Conservation (phyloP, 2,888 invertebrate species). For the Drosophila cognata region DNA sequence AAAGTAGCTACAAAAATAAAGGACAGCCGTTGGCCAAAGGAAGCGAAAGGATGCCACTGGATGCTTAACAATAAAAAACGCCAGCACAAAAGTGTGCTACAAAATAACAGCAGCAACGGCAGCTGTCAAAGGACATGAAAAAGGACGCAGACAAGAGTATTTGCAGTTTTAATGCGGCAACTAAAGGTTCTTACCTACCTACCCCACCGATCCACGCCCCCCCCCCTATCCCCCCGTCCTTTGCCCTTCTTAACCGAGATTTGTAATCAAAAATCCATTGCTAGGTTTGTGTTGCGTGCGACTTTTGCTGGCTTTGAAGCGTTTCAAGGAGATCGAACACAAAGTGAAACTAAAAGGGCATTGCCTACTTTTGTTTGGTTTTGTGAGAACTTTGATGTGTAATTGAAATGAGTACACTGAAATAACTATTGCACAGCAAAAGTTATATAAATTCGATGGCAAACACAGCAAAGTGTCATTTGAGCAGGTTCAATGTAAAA, state of each 20-base stretch:
- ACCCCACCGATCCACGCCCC: background rate
- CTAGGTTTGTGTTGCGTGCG: background rate
- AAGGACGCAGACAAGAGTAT: slow-evolving; percentile 27
- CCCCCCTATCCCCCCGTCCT: no score
- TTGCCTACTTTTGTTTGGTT: background rate
- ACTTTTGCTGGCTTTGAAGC: slow-evolving; percentile 20
- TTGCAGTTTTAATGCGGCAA: slow-evolving; percentile 47
- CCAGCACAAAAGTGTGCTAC: slow-evolving; percentile 31
- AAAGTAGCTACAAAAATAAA: slow-evolving; percentile 10
- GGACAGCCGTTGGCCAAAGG: slow-evolving; percentile 18
- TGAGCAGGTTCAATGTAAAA: background rate
- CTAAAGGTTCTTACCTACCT: slow-evolving; percentile 28
- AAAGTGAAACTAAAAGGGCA: background rate
- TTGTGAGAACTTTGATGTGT: background rate
- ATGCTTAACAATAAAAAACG: slow-evolving; percentile 21
- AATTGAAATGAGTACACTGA: background rate
- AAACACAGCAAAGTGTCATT: background rate
- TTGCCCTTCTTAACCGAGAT: background rate
- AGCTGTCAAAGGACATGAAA: slow-evolving; percentile 27
- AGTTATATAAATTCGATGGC: background rate
- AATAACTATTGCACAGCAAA: background rate
- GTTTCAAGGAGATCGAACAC: slow-evolving; percentile 16
- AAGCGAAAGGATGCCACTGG: slow-evolving; percentile 11
- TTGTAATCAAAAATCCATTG: slow-evolving; percentile 32
- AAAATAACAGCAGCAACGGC: slow-evolving; percentile 13